Evolutionary conservation across 2,888 invertebrate genomes (phyloP), one percentile per base, ranked within the genome.

Genomic region (Heliconius erato): DNA sequence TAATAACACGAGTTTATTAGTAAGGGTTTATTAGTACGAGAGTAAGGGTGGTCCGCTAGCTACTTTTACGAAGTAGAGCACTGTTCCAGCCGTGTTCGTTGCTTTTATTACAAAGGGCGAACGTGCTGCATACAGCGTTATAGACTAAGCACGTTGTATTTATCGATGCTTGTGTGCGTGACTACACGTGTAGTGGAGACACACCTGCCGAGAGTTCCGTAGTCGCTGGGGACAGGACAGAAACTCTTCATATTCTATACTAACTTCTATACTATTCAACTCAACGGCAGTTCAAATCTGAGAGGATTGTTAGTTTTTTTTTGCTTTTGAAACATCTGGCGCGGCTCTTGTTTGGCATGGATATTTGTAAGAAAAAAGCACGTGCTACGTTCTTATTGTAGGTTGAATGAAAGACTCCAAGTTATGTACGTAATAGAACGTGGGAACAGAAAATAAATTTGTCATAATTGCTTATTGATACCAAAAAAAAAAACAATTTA

Each of bases 271-370:
- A 78, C 54, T 40, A 91, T 91, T 91, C 89, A 91, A 90, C 89
- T 87, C 84, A 88, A 87, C 88, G 88, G 89, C 86, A 86, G 84
- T 83, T 89, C 87, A 86, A 88, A 86, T 85, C 85, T 83, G 85
- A 86, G 83, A 88, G 88, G 86, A 89, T 91, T 92, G 89, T 92
- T 84, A 84, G 89, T 91, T 44, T 49, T 49, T 91, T 90, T 87
- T 88, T 86, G 86, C 87, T 90, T 91, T 89, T 84, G 90, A 90
- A 91, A 91, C 92, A 93, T 93, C 92, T 94, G 71, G 93, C 91
- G 89, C 84, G 83, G 84, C 90, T 88, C 91, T 92, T 92, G 90
- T 91, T 91, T 90, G 87, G 89, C 85, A 77, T 79, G 72, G 82
- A 74, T 85, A 84, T 83, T 87, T 85, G 86, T 87, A 85, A 85